Conservation (phyloP, 92 coral and sea anemone genomes). For the Parazoanthus swiftii region DNA sequence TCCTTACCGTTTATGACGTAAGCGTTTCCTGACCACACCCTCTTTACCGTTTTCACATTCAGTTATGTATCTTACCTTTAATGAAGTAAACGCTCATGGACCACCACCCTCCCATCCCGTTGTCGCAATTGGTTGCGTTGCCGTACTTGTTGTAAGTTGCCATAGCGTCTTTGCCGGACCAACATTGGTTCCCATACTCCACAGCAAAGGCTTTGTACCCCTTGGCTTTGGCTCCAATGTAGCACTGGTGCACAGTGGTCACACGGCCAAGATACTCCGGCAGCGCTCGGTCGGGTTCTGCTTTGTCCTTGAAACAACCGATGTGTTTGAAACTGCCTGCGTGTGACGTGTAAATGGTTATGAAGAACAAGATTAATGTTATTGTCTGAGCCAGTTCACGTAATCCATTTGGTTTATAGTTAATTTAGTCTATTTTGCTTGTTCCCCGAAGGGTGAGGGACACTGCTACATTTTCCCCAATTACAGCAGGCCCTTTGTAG, state of each 20-base stretch:
- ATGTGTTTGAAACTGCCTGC: background rate
- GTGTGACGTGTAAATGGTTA: background rate
- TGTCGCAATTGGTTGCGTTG: background rate
- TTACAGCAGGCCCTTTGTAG: too few relatives aligned
- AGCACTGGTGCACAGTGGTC: background rate
- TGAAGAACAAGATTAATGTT: too few relatives aligned
- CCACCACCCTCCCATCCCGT: background rate
- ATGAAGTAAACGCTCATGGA: background rate
- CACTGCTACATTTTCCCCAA: too few relatives aligned
- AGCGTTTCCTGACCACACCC: background rate
- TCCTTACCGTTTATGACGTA: background rate
- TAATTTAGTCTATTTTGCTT: too few relatives aligned
- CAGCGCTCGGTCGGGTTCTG: background rate
- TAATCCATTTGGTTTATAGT: too few relatives aligned
- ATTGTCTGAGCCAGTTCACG: background rate
- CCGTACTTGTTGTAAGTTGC: background rate
- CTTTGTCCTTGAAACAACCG: conserved; percentile 7
- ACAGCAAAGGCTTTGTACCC: background rate
- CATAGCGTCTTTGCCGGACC: background rate
- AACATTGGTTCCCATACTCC: background rate
- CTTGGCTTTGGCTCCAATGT: background rate
- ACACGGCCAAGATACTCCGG: conserved; percentile 12
- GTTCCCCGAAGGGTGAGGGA: too few relatives aligned
- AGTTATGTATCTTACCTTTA: background rate
- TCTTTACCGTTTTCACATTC: background rate